Conservation (phyloP, 2,113 vertebrate genomes). For the Delphinapterus leucas region DNA sequence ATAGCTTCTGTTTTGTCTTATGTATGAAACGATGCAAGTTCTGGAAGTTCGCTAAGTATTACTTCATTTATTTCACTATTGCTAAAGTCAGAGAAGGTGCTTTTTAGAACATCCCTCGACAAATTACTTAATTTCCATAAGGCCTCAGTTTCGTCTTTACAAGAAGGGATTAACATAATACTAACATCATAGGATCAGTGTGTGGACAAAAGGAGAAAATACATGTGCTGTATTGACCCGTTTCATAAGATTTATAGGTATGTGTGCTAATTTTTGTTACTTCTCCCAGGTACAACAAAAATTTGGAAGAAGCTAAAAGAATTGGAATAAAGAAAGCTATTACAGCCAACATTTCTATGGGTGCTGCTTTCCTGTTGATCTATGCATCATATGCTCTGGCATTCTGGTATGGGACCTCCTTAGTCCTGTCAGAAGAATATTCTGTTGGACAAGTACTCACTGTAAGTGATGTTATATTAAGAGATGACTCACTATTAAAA, state of each 20-base stretch:
- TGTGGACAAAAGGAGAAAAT: background rate
- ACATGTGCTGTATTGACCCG: background rate
- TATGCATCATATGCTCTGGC: constrained; percentile 87
- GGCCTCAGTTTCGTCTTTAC: background rate
- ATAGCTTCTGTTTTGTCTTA: background rate
- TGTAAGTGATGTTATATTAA: constrained; percentile 79
- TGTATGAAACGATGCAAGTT: background rate
- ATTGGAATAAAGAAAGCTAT: constrained; percentile 87
- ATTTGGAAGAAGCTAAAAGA: constrained; percentile 83
- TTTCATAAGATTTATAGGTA: background rate
- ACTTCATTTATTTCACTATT: background rate
- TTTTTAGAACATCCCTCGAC: background rate
- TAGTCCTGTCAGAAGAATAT: constrained; percentile 83
- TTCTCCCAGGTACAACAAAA: constrained; percentile 81
- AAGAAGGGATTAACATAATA: background rate
- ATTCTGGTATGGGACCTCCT: constrained; percentile 90
- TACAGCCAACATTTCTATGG: constrained; percentile 82
- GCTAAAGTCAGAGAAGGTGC: background rate
- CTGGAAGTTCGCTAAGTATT: background rate
- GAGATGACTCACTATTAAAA: background rate
- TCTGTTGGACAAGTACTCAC: constrained; percentile 85
- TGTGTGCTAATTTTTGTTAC: constrained; percentile 19
- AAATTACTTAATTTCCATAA: background rate
- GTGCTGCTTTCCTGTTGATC: constrained; percentile 84
- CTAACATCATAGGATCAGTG: background rate